These are phyloP conservation scores for Clarias fuscus DNA, from an alignment of 2,797 vertebrate genomes.

Conservation along the genomic window DNA sequence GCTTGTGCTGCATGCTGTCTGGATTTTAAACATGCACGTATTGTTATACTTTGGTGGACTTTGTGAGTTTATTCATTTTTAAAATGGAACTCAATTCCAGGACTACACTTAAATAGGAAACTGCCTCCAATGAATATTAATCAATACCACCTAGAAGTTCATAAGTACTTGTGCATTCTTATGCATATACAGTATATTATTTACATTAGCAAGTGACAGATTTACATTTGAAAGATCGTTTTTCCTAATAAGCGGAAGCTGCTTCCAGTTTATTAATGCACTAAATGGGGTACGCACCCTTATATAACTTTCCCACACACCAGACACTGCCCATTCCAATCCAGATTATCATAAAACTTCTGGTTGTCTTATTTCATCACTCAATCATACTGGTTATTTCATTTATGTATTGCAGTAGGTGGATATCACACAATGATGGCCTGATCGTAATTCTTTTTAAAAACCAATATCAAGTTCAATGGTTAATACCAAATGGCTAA, in stretches of 20 bases:
- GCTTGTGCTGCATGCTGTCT: neutral
- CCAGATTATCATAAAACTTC: neutral
- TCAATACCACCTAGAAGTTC: neutral
- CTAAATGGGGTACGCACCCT: neutral
- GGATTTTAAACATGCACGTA: neutral
- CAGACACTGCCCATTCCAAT: neutral
- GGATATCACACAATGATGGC: neutral
- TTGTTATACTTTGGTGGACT: neutral
- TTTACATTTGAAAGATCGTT: neutral
- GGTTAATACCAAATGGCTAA: neutral
- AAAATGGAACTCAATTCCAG: neutral
- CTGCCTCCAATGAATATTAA: slow-evolving; percentile 1
- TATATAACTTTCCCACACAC: neutral
- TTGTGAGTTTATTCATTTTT: neutral
- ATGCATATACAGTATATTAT: slow-evolving; percentile 23
- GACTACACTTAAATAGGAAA: neutral
- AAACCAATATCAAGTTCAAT: neutral
- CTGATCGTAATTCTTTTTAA: neutral
- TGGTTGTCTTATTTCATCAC: neutral
- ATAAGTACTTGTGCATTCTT: neutral
- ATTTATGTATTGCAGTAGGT: neutral
- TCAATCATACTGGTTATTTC: neutral
- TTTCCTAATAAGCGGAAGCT: neutral
- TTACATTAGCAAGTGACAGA: slow-evolving; percentile 3
- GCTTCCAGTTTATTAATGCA: neutral